A percentile compares a stretch with the other conserved stretches of the same genome.
Conservation (phyloP, 2,113 vertebrate genomes). For the Copsychus sechellarum region DNA sequence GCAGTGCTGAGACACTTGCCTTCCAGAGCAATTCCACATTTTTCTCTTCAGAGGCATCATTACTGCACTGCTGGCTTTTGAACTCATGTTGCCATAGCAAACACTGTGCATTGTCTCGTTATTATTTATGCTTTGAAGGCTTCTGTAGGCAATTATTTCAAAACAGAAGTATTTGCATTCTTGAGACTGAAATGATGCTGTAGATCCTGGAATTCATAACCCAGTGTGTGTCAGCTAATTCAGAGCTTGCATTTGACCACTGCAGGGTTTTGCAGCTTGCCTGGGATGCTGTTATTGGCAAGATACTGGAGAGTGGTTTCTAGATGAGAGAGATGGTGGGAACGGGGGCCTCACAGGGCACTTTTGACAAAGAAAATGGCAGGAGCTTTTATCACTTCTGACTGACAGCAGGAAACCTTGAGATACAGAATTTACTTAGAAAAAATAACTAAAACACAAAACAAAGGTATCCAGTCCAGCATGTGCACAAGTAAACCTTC, state of each 20-base stretch:
- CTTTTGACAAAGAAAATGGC: not conserved
- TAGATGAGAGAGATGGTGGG: not conserved
- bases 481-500: not conserved
- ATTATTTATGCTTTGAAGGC: conserved; percentile 16
- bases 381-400: not conserved
- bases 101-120: rapidly evolving
- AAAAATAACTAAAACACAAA: not conserved
- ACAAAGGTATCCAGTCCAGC: not conserved
- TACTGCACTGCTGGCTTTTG: not conserved
- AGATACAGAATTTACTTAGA: not conserved
- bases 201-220: not conserved
- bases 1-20: not conserved
- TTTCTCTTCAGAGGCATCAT: not conserved
- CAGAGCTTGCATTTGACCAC: not conserved
- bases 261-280: not conserved
- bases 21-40: not conserved
- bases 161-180: not conserved
- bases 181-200: not conserved
- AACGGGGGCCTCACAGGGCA: not conserved
- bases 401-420: not conserved
- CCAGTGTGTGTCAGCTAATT: not conserved
- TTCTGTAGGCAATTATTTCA: conserved; percentile 7
- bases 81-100: conserved; percentile 24
- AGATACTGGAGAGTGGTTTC: not conserved
- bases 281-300: not conserved